Evolutionary conservation across 1,140 invertebrate species (phyloP).

Genomic region (Aphaenogaster ashmeadi): DNA sequence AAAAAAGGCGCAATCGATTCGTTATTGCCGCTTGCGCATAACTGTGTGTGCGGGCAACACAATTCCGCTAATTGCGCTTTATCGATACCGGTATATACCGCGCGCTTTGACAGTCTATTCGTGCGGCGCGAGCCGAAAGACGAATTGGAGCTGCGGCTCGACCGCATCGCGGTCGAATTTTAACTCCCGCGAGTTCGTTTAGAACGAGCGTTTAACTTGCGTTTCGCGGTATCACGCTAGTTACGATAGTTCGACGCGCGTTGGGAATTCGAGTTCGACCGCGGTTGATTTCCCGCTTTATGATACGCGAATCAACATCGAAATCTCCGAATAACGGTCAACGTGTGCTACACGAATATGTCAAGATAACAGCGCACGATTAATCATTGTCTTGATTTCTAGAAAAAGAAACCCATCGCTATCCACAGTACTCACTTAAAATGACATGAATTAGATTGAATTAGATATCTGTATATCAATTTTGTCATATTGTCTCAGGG

Average conservation of each 20-base stretch:
- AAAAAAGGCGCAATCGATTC: slow-evolving; percentile 50
- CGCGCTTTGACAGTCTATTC: slow-evolving; percentile 56
- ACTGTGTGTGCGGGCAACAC: slow-evolving; percentile 30
- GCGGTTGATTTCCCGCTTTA: slow-evolving; percentile 29
- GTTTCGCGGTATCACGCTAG: slow-evolving; percentile 9
- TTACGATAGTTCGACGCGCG: slow-evolving; percentile 24
- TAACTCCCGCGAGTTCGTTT: slow-evolving; percentile 57
- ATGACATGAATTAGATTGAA: background rate
- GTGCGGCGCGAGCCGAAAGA: slow-evolving; percentile 58
- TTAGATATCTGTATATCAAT: background rate
- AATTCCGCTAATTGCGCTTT: slow-evolving; percentile 64
- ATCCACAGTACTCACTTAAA: background rate
- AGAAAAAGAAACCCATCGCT: background rate
- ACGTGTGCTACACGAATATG: background rate
- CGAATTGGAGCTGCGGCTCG: slow-evolving; percentile 48
- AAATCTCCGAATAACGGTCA: background rate
- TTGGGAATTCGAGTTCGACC: slow-evolving; percentile 35
- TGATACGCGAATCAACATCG: background rate
- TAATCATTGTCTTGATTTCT: background rate
- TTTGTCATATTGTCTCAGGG: background rate
- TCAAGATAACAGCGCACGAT: background rate
- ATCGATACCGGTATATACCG: slow-evolving; percentile 19
- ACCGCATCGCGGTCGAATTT: slow-evolving; percentile 57
- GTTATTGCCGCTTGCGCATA: slow-evolving; percentile 27
- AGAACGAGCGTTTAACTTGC: slow-evolving; percentile 50